phyloP scores from a whole-genome alignment of 2,113 vertebrate genomes.

The Mirounga angustirostris region DNA sequence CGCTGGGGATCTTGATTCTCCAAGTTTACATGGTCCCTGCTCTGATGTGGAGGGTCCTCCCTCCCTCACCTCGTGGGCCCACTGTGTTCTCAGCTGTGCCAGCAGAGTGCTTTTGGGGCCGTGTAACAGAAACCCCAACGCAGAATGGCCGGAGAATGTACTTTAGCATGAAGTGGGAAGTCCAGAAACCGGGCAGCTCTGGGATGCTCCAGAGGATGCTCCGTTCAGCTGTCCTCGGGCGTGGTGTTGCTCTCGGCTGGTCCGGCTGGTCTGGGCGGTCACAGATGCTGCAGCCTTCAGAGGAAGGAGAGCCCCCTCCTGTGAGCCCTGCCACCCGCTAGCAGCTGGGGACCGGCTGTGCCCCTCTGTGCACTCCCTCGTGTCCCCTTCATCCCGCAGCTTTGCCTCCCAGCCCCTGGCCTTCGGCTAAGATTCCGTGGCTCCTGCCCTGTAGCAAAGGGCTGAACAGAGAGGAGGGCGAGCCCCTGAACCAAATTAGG shows the following conservation, averaged over 20 bases:
- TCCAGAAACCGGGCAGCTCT: fast-evolving
- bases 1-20: background rate
- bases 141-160: fast-evolving
- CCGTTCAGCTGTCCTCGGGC: fast-evolving
- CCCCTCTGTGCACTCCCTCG: fast-evolving
- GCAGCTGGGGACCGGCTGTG: no score
- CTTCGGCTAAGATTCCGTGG: fast-evolving
- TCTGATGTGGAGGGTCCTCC: background rate
- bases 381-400: fast-evolving
- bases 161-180: fast-evolving
- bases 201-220: fast-evolving
- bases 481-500: background rate
- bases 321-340: background rate
- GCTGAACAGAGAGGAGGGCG: background rate
- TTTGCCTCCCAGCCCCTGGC: background rate
- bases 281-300: background rate
- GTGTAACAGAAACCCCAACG: background rate
- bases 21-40: background rate
- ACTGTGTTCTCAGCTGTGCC: background rate
- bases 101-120: background rate
- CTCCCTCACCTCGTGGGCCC: background rate
- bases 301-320: background rate
- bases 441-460: background rate
- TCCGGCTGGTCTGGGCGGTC: background rate
- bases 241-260: background rate